Percentiles rank a stretch among this genome's conserved stretches.
Conservation (phyloP, 2,888 invertebrate genomes). For the Sphecodes monilicornis region DNA sequence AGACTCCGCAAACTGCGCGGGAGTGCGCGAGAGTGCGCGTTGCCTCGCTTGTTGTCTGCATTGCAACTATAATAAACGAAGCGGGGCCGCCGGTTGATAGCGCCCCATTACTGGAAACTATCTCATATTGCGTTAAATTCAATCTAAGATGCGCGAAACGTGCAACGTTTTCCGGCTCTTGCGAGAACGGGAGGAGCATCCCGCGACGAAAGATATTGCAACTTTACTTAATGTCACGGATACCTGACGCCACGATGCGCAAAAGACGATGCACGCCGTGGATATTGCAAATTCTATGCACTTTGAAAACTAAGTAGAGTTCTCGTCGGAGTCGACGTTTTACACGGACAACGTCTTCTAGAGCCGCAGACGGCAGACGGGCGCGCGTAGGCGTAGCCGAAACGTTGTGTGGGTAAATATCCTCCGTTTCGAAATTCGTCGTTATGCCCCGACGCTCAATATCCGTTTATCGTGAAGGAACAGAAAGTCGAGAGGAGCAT, state of each 20-base stretch:
- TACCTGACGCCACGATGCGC: background rate
- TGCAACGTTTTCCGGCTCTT: background rate
- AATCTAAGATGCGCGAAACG: background rate
- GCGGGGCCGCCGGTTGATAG: background rate
- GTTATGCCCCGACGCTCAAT: conserved; percentile 26
- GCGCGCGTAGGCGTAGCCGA: background rate
- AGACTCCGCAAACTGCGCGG: background rate
- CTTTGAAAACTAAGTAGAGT: background rate
- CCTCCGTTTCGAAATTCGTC: conserved; percentile 22
- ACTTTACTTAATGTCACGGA: conserved; percentile 25
- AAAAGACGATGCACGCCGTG: background rate
- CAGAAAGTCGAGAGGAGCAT: conserved; percentile 10
- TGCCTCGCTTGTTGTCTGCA: background rate
- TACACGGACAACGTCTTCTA: background rate
- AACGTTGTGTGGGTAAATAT: background rate
- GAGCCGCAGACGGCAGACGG: background rate
- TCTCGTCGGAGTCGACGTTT: background rate
- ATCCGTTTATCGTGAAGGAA: conserved; percentile 30
- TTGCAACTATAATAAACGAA: background rate
- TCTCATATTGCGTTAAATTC: background rate
- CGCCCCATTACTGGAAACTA: background rate
- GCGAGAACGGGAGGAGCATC: background rate
- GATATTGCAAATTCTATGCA: conserved; percentile 1
- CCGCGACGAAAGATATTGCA: background rate
- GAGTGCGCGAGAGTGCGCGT: background rate